Percentiles rank a stretch among this genome's conserved stretches.
Evolutionary conservation across 2,797 vertebrate genomes (phyloP).

Genomic region (Corythornis leucogaster): DNA sequence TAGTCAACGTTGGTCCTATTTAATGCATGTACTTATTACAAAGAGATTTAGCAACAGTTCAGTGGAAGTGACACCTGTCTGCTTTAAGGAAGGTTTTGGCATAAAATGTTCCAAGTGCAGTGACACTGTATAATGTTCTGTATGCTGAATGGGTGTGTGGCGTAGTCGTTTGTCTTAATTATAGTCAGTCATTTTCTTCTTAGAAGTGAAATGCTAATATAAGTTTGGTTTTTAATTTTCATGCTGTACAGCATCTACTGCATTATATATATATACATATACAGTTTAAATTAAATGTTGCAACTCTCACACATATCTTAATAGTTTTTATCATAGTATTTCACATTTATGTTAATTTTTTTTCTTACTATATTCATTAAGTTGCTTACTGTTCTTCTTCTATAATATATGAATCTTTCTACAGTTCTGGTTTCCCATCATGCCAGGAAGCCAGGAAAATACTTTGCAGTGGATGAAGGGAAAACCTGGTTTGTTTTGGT

Average conservation of each 20-base stretch:
- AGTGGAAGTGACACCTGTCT: slow-evolving; percentile 52
- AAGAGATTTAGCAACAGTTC: neutral
- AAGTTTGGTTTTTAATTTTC: slow-evolving; percentile 15
- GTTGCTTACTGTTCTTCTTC: neutral
- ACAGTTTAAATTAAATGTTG: neutral
- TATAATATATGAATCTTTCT: neutral
- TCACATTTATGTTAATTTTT: neutral
- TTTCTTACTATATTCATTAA: neutral
- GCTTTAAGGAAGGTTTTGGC: slow-evolving; percentile 16
- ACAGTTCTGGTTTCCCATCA: neutral
- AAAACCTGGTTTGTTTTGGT: neutral
- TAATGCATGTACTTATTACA: neutral
- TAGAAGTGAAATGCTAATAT: neutral
- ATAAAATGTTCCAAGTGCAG: slow-evolving; percentile 30
- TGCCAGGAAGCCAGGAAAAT: neutral
- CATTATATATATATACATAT: neutral
- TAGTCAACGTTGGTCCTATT: neutral
- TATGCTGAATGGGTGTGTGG: neutral
- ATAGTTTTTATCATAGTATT: neutral
- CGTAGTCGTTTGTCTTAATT: slow-evolving; percentile 43
- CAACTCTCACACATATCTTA: neutral
- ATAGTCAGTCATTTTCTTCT: slow-evolving; percentile 24
- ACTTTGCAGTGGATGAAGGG: neutral
- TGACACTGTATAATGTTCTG: slow-evolving; percentile 1
- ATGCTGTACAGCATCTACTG: neutral